Base-by-base conservation (phyloP, 2,888 invertebrate species). In the Chironomus tentans region DNA sequence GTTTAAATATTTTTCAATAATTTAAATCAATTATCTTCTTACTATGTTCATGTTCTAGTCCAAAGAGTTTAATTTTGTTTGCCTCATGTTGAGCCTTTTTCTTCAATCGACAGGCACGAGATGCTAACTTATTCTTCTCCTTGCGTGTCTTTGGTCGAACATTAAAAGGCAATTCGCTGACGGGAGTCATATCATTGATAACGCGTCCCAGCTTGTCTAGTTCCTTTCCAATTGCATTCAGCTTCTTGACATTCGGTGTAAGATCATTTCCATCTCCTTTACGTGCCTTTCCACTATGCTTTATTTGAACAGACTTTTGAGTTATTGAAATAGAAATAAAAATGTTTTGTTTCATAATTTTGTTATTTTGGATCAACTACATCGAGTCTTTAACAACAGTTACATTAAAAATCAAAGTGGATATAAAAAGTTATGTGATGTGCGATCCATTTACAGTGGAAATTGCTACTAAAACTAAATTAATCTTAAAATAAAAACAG, bases 21-120 rank as follows among this genome's bases (percentile, higher is more conserved):
- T 3, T n/a, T 2, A n/a, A 15, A 50, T 50, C 4, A n/a, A 50
- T 76, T 68, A 71, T 2, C 4, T 78, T 88, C 92, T 90, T 86
- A 95, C 97, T 93, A 84, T 98, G 98, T 85, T 98, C 98, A 80
- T 90, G 89, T 84, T 97, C 95, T 79, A 98, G 87, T 50, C 98
- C 98, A 82, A 90, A 93, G 2, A 98, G 85, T 85, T 98, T 98
- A 76, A 98, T 90, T 85, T 98, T 98, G 82, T 98, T 98, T 2
- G 98, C 98, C 85, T 98, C 98, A 83, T 98, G 98, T 82, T 98
- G 98, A 4, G 98, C 98, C 85, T 98, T 98, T 85, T 98, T 98
- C 88, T 98, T 98, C 81, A 98, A 87, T 48, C 98, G 89, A 83
- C 98, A 98, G 47, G 97, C 98, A 78, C 98, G 90, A 0, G 98